Base-by-base conservation (phyloP, 2,888 invertebrate species). In the Aelia acuminata region DNA sequence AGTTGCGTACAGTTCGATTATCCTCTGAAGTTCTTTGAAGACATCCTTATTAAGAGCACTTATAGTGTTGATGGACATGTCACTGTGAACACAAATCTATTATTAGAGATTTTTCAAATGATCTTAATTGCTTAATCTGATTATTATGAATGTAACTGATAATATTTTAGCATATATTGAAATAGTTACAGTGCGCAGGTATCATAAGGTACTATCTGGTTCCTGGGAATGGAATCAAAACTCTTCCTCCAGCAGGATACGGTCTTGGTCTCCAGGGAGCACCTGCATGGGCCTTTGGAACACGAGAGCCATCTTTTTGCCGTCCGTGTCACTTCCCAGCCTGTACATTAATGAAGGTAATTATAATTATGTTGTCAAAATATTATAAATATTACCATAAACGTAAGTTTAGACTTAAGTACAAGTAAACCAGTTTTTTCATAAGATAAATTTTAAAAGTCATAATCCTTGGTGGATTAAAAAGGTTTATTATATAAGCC, bases 171-270 rank as follows among this genome's bases (percentile, higher is more conserved):
- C 26, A 53, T 35, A 20, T 80, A 80, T 49, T 57, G 26, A 2
- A 48, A 43, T 84, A 26, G 80, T 49, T 88, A 90, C 96, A 96
- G 94, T 89, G 94, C 93, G 70, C 94, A 92, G 7, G 95, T 93
- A 91, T 96, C 95, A 50, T 93, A 93, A 0, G 96, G 96, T 0
- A 95, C 93, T 3, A 94, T 92, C 91, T 96, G 94, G 39, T 94
- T 93, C 0, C 94, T 92, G 0, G 95, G 95, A 18, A 96, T 93
- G n/a, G 93, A 92, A 0, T 93, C 92, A 18, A 96, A 92, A 0
- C 94, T 94, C 70, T 94, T 93, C 89, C 95, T 93, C 96, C 96
- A 96, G 91, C 96, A 96, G 90, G 94, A 95, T 48, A 96, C 92
- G 0, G 94, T 94, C 88, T 94, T 94, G 0, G 94, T 94, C 90